These are phyloP conservation scores for Pantala flavescens DNA, from an alignment of 1,140 invertebrate genomes.

Conservation along the genomic window DNA sequence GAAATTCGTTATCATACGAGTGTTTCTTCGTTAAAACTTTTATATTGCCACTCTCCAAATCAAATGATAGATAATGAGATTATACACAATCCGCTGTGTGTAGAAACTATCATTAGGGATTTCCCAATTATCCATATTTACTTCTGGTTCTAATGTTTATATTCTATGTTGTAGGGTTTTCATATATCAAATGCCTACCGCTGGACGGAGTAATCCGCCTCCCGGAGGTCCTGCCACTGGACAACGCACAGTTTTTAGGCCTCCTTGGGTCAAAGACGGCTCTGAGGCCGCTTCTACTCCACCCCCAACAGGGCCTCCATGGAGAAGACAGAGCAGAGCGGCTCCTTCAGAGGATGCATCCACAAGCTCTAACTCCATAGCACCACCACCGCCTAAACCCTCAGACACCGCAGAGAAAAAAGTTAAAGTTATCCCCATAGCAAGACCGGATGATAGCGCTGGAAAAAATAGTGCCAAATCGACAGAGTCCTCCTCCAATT, in stretches of 20 bases:
- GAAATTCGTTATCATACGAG: too few species aligned
- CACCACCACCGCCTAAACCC: not conserved
- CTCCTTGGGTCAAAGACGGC: not conserved
- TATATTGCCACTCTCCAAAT: too few species aligned
- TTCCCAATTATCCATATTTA: too few species aligned
- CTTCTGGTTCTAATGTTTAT: too few species aligned
- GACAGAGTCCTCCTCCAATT: not conserved
- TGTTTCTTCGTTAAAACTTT: too few species aligned
- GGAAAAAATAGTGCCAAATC: not conserved
- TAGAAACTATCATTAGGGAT: too few species aligned
- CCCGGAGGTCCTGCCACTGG: not conserved
- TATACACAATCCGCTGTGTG: too few species aligned
- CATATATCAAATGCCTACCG: not conserved
- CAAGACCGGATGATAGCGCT: not conserved
- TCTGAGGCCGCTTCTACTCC: not conserved
- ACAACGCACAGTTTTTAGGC: not conserved
- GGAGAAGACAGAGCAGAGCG: not conserved
- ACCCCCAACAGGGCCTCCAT: not conserved
- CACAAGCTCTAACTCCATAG: not conserved
- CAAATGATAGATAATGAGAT: too few species aligned
- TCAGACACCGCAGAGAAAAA: not conserved
- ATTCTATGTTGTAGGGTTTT: not conserved
- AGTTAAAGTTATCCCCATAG: not conserved
- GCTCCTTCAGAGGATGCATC: not conserved
- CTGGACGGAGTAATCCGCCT: not conserved